These are phyloP conservation scores for Heliothis peltigera DNA, from an alignment of 2,888 invertebrate genomes.

Conservation along the genomic window DNA sequence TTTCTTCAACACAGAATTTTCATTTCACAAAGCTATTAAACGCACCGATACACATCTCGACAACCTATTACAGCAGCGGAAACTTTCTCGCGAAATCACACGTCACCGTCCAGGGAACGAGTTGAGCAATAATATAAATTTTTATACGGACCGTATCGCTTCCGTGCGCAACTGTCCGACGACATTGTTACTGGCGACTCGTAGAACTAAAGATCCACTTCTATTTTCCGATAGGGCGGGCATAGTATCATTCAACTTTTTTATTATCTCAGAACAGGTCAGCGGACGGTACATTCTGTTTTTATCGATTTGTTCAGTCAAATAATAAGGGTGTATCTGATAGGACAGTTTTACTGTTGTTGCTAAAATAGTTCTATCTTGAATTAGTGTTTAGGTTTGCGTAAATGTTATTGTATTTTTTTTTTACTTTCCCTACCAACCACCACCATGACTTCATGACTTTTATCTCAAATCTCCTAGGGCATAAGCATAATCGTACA, in stretches of 20 bases:
- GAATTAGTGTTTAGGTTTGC: slow-evolving; percentile 5
- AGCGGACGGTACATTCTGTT: slow-evolving; percentile 68
- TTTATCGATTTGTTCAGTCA: slow-evolving; percentile 66
- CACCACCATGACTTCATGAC: too few relatives aligned
- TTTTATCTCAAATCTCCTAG: neutral
- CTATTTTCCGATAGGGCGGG: slow-evolving; percentile 86
- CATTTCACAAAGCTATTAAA: slow-evolving; percentile 29
- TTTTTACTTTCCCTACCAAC: too few relatives aligned
- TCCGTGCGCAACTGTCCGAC: slow-evolving; percentile 71
- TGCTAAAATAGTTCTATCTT: slow-evolving; percentile 47
- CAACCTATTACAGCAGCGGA: slow-evolving; percentile 30
- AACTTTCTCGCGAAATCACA: slow-evolving; percentile 33
- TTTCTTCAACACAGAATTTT: slow-evolving; percentile 13
- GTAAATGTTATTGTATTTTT: too few relatives aligned
- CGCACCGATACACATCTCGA: slow-evolving; percentile 23
- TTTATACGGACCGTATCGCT: slow-evolving; percentile 60
- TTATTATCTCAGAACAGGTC: slow-evolving; percentile 86
- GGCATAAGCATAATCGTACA: neutral
- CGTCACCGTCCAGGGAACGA: slow-evolving; percentile 47
- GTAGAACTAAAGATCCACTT: slow-evolving; percentile 84
- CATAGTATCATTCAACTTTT: slow-evolving; percentile 87
- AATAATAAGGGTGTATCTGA: slow-evolving; percentile 65
- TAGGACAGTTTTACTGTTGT: slow-evolving; percentile 45
- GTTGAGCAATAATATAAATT: slow-evolving; percentile 57
- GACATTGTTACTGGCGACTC: slow-evolving; percentile 82